phyloP scores from a whole-genome alignment of 2,113 vertebrate genomes.

The Labeo rohita region DNA sequence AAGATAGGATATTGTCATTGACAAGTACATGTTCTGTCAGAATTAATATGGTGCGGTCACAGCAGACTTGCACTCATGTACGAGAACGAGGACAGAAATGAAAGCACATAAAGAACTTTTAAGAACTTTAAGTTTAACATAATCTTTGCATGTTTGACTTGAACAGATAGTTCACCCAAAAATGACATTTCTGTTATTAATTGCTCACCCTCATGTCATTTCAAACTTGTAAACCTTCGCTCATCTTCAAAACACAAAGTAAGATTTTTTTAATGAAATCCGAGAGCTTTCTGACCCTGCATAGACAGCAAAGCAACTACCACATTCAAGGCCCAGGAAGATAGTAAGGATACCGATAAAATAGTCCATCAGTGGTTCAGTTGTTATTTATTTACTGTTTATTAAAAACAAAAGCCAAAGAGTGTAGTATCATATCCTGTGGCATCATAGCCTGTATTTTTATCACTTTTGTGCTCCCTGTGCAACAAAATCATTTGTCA shows the following conservation, averaged over 20 bases:
- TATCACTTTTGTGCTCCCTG: not conserved
- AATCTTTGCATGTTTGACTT: not conserved
- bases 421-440: not conserved
- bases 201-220: no score
- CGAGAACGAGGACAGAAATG: not conserved
- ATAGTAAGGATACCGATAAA: no score
- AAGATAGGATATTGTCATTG: not conserved
- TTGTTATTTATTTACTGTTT: not conserved
- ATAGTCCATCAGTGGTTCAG: no score
- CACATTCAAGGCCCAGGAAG: no score
- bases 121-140: not conserved
- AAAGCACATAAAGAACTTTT: not conserved
- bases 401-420: not conserved
- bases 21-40: conserved; percentile 21
- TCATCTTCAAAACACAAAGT: no score
- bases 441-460: not conserved
- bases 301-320: no score
- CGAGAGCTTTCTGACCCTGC: no score
- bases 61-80: not conserved
- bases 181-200: no score
- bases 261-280: no score
- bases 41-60: not conserved
- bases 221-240: no score
- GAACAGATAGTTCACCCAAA: no score
- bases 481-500: not conserved